Percentiles rank a stretch among this genome's conserved stretches.
Conservation (phyloP, 1,140 invertebrate genomes). For the Magallana ariakensis region DNA sequence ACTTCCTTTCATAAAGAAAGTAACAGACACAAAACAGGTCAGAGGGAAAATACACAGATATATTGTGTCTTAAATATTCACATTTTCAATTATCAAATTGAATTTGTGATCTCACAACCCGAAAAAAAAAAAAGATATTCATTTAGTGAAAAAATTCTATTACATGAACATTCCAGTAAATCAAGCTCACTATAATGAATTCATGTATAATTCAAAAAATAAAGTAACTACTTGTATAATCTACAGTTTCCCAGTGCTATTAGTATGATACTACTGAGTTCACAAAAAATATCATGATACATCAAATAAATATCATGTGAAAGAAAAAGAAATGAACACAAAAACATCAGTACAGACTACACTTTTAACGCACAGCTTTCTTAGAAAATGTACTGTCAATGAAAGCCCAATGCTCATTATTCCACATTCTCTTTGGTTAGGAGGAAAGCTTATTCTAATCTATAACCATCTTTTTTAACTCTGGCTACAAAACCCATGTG, state of each 20-base stretch:
- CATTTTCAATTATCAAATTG: no score
- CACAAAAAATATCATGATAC: background rate
- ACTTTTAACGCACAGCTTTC: background rate
- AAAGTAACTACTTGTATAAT: no score
- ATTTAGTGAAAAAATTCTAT: no score
- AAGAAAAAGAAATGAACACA: slow-evolving; percentile 21
- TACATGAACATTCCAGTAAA: no score
- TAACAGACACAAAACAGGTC: no score
- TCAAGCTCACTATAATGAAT: no score
- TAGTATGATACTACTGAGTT: background rate
- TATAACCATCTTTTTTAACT: background rate
- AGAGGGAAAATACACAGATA: no score
- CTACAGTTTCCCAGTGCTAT: background rate
- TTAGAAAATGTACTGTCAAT: background rate
- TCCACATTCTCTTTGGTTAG: slow-evolving; percentile 10
- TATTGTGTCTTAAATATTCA: no score
- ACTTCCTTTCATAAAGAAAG: no score
- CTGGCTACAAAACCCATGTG: background rate
- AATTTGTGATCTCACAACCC: no score
- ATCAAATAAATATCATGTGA: background rate
- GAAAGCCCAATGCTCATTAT: background rate
- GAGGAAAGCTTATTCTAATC: background rate
- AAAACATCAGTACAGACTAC: background rate
- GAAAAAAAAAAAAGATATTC: no score
- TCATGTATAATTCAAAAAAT: no score